Evolutionary conservation across 2,113 vertebrate genomes (phyloP), one percentile per base, ranked within the genome.

Genomic region (Xenopus borealis): DNA sequence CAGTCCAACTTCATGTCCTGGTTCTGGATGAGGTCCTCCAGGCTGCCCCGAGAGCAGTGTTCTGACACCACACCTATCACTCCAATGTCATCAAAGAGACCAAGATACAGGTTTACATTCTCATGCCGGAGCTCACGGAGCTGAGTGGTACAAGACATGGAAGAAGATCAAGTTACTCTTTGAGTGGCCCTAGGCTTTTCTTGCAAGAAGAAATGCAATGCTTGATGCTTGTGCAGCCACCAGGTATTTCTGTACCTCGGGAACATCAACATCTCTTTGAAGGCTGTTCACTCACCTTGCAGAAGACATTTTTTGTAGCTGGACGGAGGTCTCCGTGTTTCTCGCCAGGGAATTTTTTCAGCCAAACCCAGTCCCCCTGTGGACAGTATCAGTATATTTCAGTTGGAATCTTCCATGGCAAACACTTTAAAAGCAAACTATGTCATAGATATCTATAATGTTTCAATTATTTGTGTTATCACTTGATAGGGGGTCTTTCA

Each of bases 341-440:
- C 2, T 86, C 83, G 62, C 89, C 91, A 4, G 92, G 92, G 45
- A 92, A 92, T 86, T 92, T 97, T 88, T 98, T 98, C 66, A 98
- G 71, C 95, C 95, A 98, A 63, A 98, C 94, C 94, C 94, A 97
- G 83, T 98, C 96, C 7, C 95, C 96, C 95, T 97, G 80, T n/a
- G n/a, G 75, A 76, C 46, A 75, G 10, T 75, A 5, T 53, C 59
- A 7, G 17, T 7, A n/a, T 55, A 55, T 55, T 16, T 27, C 23
- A 27, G 23, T 27, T 27, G 23, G 23, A 27, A 27, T 3, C 20
- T 10, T 66, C 53, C 17, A n/a, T 55, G 17, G 8, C 23, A 27
- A 27, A 27, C 23, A 27, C 23, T 27, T 27, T 27, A 3, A 27
- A 27, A 27, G 23, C 23, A 27, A 3, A 27, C 23, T 27, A 27